phyloP scores from a whole-genome alignment of 2,797 vertebrate genomes.

The Parauchenoglanis punctatus region DNA sequence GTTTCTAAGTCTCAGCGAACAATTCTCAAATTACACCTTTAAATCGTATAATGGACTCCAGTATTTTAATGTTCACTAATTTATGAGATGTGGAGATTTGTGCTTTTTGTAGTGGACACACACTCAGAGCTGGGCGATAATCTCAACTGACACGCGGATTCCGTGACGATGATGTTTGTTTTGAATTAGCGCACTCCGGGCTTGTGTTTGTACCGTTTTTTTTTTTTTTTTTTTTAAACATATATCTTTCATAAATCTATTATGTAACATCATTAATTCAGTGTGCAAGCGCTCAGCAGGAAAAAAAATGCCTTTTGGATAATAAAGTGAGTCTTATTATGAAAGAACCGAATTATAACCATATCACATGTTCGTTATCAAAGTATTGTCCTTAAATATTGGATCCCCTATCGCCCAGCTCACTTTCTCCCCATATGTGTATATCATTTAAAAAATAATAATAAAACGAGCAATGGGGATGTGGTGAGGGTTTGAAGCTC shows the following conservation, averaged over 20 bases:
- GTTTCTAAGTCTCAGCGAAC: not conserved
- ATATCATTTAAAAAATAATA: not conserved
- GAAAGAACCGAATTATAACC: not conserved
- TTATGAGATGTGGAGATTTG: constrained; percentile 22
- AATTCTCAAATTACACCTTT: not conserved
- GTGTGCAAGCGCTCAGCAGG: not conserved
- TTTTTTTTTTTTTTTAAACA: not conserved
- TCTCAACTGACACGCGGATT: no score
- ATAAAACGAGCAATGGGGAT: not conserved
- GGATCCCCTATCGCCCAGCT: not conserved
- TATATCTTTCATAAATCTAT: not conserved
- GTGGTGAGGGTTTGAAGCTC: not conserved
- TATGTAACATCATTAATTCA: not conserved
- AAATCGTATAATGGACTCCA: not conserved
- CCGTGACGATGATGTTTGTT: no score
- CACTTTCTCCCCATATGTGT: not conserved
- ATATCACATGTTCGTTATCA: not conserved
- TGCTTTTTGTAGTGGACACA: not conserved
- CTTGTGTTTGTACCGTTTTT: not conserved
- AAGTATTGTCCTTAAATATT: no score
- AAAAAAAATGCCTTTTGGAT: not conserved
- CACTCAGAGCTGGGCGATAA: constrained; percentile 17
- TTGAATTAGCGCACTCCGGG: not conserved
- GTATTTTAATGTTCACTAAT: constrained; percentile 79
- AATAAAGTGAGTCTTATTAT: not conserved